Conservation (phyloP, 1,140 invertebrate genomes). For the Ganaspis sp. region DNA sequence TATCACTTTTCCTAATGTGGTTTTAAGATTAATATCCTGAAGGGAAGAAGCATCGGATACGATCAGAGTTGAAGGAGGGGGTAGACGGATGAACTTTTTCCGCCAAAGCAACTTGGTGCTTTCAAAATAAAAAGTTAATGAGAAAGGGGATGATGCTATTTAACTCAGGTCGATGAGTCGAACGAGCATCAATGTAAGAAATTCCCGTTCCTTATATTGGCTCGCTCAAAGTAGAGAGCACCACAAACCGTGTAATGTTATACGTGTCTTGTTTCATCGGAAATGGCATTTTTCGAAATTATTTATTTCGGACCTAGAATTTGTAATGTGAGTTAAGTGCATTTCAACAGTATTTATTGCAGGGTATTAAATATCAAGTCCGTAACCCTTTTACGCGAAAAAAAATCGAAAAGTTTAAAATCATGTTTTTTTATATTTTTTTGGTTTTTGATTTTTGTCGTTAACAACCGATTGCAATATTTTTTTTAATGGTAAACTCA, state of each 20-base stretch:
- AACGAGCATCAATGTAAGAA: slow-evolving; percentile 58
- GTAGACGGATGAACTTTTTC: slow-evolving; percentile 62
- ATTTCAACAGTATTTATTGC: slow-evolving; percentile 1
- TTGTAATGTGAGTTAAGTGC: not conserved
- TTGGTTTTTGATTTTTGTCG: too few relatives aligned
- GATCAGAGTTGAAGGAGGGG: slow-evolving; percentile 27
- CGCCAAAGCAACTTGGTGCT: slow-evolving; percentile 64
- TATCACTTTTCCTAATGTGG: slow-evolving; percentile 23
- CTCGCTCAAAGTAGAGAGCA: slow-evolving; percentile 15
- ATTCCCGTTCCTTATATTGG: slow-evolving; percentile 36
- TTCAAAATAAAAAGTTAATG: slow-evolving; percentile 75
- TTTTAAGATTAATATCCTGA: slow-evolving; percentile 39
- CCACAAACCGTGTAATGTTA: slow-evolving; percentile 1
- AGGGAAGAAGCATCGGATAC: slow-evolving; percentile 16
- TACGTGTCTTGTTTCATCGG: slow-evolving; percentile 31
- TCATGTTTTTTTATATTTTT: too few relatives aligned
- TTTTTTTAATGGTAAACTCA: not conserved
- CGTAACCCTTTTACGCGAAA: not conserved
- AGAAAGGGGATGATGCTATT: slow-evolving; percentile 71
- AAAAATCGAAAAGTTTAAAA: not conserved
- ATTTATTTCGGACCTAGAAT: not conserved
- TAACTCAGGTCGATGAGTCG: slow-evolving; percentile 63
- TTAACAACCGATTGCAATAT: too few relatives aligned
- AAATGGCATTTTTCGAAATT: slow-evolving; percentile 16
- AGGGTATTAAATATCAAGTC: not conserved